phyloP scores from a whole-genome alignment of 1,140 invertebrate species.

The Aphelenchoides fujianensis region DNA sequence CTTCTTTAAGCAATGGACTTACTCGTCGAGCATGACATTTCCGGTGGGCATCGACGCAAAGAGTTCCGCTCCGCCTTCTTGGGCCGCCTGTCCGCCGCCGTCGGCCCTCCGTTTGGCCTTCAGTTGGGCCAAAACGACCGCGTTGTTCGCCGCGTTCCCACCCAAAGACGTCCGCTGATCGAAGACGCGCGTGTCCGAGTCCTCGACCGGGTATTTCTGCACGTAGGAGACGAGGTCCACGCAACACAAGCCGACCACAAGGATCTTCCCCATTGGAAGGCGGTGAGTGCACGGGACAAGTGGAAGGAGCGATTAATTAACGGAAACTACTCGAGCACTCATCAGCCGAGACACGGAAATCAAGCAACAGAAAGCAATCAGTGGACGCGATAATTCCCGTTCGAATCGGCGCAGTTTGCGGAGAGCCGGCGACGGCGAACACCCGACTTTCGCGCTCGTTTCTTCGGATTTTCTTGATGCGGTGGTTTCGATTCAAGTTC shows the following conservation, averaged over 20 bases:
- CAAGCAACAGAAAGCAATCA: not conserved
- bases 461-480: not conserved
- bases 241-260: conserved; percentile 31
- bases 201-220: conserved; percentile 26
- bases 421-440: not conserved
- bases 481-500: not conserved
- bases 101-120: not conserved
- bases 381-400: no score
- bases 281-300: no score
- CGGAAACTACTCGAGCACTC: no score
- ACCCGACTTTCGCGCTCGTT: not conserved
- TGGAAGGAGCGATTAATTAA: no score
- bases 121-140: conserved; percentile 30
- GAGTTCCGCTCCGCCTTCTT: conserved; percentile 31
- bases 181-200: conserved; percentile 29
- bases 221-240: conserved; percentile 26
- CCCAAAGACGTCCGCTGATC: conserved; percentile 27
- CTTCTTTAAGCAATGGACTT: no score
- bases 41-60: conserved; percentile 30
- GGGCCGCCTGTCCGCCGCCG: no score
- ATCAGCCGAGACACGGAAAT: not conserved
- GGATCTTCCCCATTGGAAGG: conserved; percentile 34
- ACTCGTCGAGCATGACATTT: conserved; percentile 34
- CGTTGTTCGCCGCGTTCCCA: conserved; percentile 41
- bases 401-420: not conserved